Percentiles rank a stretch among this genome's conserved stretches.
phyloP scores from a whole-genome alignment of 92 coral and sea anemone genomes.

The Bergia sp. region DNA sequence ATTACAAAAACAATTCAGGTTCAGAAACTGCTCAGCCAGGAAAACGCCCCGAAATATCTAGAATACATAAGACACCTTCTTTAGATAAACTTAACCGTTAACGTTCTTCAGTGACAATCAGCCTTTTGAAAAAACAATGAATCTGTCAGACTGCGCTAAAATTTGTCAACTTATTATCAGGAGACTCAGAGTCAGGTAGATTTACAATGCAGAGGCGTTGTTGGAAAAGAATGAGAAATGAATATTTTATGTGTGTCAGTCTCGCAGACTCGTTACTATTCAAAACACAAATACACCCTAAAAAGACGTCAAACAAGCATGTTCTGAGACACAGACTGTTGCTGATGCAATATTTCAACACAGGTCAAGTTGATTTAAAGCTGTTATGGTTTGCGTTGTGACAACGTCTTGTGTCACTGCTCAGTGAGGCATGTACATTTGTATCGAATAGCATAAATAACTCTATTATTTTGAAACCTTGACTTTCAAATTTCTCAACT shows the following conservation, averaged over 20 bases:
- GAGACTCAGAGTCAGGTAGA: neutral
- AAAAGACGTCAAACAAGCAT: neutral
- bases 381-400: neutral
- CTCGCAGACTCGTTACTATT: neutral
- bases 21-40: neutral
- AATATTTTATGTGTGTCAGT: neutral
- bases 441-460: neutral
- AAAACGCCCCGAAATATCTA: slow-evolving; percentile 41
- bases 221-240: neutral
- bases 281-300: neutral
- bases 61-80: neutral
- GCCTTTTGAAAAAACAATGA: neutral
- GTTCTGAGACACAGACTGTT: slow-evolving; percentile 19
- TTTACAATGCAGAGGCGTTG: neutral
- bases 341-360: slow-evolving; percentile 7
- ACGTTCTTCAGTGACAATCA: neutral
- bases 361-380: neutral
- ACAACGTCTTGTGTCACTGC: neutral
- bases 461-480: neutral
- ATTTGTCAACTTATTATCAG: neutral
- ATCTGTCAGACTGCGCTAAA: neutral
- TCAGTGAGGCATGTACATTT: neutral
- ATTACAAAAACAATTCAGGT: too few species aligned
- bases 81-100: neutral
- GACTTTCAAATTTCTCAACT: neutral